A percentile compares a stretch with the other conserved stretches of the same genome.
These are phyloP conservation scores for Leptothorax acervorum DNA, from an alignment of 2,888 invertebrate genomes.

Conservation along the genomic window DNA sequence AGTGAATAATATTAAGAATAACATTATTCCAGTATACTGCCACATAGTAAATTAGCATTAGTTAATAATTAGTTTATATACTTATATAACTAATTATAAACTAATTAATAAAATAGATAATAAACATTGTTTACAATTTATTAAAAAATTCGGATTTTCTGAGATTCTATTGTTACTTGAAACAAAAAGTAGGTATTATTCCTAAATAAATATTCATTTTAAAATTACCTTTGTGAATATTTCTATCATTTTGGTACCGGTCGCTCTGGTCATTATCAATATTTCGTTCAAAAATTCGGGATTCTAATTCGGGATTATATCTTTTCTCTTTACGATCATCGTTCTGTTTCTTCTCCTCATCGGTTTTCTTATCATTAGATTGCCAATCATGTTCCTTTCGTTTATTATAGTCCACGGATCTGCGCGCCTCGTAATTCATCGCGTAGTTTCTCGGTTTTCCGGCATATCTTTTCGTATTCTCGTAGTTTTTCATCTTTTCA, in stretches of 20 bases:
- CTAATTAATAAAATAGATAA: not conserved
- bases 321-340: conserved; percentile 59
- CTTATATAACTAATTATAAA: not conserved
- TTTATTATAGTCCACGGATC: conserved; percentile 36
- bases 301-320: conserved; percentile 39
- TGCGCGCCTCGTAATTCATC: not conserved
- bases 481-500: conserved; percentile 79
- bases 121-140: not conserved
- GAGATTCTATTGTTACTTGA: not conserved
- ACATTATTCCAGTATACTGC: not conserved
- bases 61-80: not conserved
- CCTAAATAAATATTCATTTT: not conserved
- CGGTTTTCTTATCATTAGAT: conserved; percentile 55
- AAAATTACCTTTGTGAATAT: conserved; percentile 72
- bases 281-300: conserved; percentile 51
- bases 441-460: conserved; percentile 2
- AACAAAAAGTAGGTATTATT: not conserved
- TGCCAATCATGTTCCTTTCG: conserved; percentile 42
- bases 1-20: not conserved
- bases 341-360: conserved; percentile 59
- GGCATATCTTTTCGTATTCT: conserved; percentile 37
- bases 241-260: conserved; percentile 66
- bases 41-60: not conserved
- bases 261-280: conserved; percentile 77
- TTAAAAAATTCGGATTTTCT: not conserved